Percentiles rank a stretch among this genome's conserved stretches.
Conservation (phyloP, 2,113 vertebrate genomes). For the Scartelaos histophorus region DNA sequence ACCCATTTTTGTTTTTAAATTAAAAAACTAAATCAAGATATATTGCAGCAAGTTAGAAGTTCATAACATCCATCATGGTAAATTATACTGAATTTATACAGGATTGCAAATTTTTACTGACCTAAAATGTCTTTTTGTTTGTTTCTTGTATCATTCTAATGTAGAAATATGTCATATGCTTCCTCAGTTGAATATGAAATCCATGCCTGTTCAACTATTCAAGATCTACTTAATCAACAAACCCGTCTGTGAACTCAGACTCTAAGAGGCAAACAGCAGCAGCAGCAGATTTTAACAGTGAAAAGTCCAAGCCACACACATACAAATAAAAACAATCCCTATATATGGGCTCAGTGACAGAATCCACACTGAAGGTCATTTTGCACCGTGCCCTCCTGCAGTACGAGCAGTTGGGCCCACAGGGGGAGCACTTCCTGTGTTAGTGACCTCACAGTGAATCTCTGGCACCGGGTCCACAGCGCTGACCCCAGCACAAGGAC, state of each 20-base stretch:
- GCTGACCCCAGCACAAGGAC: conserved; percentile 70
- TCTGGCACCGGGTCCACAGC: conserved; percentile 52
- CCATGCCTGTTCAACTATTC: background rate
- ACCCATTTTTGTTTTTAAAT: too few relatives aligned
- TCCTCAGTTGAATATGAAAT: background rate
- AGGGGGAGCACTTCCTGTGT: conserved; percentile 49
- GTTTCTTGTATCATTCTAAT: background rate
- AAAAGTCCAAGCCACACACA: background rate
- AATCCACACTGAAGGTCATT: conserved; percentile 55
- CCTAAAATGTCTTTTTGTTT: too few relatives aligned
- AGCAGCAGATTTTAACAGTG: background rate
- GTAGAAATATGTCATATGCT: background rate
- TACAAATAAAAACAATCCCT: background rate
- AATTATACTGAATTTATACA: background rate
- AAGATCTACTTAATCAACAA: background rate
- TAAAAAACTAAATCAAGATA: too few relatives aligned
- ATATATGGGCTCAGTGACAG: conserved; percentile 28
- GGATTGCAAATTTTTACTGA: too few relatives aligned
- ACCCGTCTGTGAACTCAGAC: background rate
- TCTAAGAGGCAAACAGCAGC: background rate
- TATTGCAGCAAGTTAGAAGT: too few relatives aligned
- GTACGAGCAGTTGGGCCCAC: conserved; percentile 41
- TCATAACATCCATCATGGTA: background rate
- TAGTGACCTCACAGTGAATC: conserved; percentile 52
- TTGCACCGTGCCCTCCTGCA: conserved; percentile 35